Evolutionary conservation across 2,113 vertebrate species (phyloP).

Genomic region (Callorhinus ursinus): DNA sequence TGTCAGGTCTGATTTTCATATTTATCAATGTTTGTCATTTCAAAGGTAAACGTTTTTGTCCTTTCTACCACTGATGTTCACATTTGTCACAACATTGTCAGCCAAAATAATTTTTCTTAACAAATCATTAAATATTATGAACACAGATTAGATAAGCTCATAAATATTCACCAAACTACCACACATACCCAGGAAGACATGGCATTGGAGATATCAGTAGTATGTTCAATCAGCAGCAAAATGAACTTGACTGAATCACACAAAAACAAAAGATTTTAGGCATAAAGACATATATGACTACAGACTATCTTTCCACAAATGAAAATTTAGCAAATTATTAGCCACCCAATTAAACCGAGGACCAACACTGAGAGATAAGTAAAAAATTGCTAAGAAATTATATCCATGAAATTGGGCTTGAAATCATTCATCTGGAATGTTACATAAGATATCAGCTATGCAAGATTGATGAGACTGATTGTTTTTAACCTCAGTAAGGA

Average conservation of each 20-base stretch:
- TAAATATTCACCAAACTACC: conserved; percentile 75
- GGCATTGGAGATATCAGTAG: conserved; percentile 77
- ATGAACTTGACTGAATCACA: conserved; percentile 67
- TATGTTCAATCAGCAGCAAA: conserved; percentile 75
- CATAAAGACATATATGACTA: conserved; percentile 40
- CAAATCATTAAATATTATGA: conserved; percentile 61
- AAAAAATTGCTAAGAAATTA: conserved; percentile 58
- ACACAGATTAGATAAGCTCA: conserved; percentile 50
- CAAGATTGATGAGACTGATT: not conserved
- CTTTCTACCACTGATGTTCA: conserved; percentile 56
- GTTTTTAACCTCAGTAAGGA: not conserved
- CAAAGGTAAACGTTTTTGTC: conserved; percentile 67
- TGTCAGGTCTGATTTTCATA: not conserved
- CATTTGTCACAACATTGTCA: conserved; percentile 70
- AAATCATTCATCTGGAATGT: not conserved
- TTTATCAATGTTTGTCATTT: conserved; percentile 67
- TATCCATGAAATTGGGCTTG: not conserved
- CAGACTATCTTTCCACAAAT: conserved; percentile 49
- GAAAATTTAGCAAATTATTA: conserved; percentile 52
- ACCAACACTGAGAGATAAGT: not conserved
- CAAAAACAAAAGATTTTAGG: conserved; percentile 51
- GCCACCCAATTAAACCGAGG: conserved; percentile 28
- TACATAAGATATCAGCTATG: not conserved
- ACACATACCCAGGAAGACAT: conserved; percentile 62
- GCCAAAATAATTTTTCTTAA: conserved; percentile 62